Conservation (phyloP, 2,888 invertebrate genomes). For the Parnassius orleans region DNA sequence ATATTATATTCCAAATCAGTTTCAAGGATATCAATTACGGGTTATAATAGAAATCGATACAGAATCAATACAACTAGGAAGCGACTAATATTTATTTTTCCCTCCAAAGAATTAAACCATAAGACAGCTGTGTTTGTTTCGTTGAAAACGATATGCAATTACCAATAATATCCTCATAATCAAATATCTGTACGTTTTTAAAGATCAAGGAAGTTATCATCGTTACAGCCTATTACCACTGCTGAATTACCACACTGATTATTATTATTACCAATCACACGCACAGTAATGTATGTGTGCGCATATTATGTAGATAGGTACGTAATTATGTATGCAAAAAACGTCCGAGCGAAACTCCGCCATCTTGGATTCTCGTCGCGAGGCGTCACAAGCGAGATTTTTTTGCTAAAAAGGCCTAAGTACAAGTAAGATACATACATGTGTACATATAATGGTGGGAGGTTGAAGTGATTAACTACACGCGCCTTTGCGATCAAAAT, state of each 20-base stretch:
- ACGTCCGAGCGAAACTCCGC: constrained; percentile 48
- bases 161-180: no score
- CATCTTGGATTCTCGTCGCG: constrained; percentile 70
- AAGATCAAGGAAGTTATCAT: no score
- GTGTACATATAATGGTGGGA: constrained; percentile 66
- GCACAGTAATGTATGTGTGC: constrained; percentile 22
- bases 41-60: constrained; percentile 11
- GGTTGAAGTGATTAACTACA: constrained; percentile 65
- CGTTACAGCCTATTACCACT: no score
- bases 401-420: constrained; percentile 69
- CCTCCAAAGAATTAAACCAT: not conserved
- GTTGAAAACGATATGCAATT: no score
- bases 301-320: constrained; percentile 42
- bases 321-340: constrained; percentile 37
- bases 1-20: not conserved
- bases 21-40: constrained; percentile 6
- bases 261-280: not conserved
- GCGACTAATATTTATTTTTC: constrained; percentile 10
- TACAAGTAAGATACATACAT: constrained; percentile 68
- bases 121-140: constrained; percentile 7
- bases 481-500: constrained; percentile 34
- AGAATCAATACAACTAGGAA: constrained; percentile 13
- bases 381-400: constrained; percentile 71
- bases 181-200: no score
- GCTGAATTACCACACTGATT: no score